Percentiles rank a stretch among this genome's conserved stretches.
phyloP scores from a whole-genome alignment of 2,888 invertebrate genomes.

The Loripinus fragilis region DNA sequence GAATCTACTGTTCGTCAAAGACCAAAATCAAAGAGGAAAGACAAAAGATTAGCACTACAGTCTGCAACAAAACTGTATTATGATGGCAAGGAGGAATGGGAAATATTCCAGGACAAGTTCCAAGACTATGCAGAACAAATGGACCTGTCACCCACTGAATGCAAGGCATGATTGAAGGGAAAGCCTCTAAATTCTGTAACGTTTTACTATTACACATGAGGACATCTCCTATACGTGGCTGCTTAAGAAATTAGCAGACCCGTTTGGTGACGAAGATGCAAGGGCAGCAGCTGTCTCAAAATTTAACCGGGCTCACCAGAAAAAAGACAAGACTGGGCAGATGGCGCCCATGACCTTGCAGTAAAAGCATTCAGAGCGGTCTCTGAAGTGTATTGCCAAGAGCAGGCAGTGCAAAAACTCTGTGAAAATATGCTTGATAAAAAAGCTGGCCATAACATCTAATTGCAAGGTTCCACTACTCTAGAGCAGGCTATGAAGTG shows the following conservation, averaged over 20 bases:
- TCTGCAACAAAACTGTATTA: background rate
- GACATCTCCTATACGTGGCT: background rate
- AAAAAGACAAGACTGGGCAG: background rate
- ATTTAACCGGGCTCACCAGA: background rate
- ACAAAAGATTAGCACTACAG: background rate
- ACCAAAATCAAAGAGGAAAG: background rate
- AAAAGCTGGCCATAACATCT: too few relatives aligned
- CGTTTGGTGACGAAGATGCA: background rate
- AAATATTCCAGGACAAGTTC: background rate
- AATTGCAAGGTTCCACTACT: too few relatives aligned
- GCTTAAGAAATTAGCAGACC: background rate
- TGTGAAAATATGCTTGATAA: too few relatives aligned
- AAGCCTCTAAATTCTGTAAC: background rate
- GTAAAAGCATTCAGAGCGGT: background rate
- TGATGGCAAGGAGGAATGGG: background rate
- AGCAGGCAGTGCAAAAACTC: background rate
- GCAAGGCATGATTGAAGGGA: background rate
- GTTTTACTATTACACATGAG: background rate
- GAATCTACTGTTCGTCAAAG: background rate
- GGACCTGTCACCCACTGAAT: background rate
- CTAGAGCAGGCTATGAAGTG: too few relatives aligned
- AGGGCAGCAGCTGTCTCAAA: background rate
- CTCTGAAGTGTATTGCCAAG: background rate
- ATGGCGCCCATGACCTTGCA: background rate
- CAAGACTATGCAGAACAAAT: background rate